Evolutionary conservation across 2,797 vertebrate species (phyloP).

Genomic region (Acridotheres tristis): DNA sequence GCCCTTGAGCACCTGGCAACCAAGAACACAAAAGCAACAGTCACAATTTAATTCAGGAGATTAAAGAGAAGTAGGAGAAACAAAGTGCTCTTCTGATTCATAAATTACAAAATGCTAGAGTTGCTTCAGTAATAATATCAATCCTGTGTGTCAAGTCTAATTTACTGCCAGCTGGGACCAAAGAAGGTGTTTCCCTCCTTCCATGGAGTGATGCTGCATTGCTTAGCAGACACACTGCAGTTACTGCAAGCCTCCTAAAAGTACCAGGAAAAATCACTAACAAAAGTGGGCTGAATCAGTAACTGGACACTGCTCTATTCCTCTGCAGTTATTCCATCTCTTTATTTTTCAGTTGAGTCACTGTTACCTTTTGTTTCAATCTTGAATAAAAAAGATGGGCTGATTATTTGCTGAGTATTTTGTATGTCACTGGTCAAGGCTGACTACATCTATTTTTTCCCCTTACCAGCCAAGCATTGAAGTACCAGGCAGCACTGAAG

Average conservation of each 20-base stretch:
- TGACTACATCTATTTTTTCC: not conserved
- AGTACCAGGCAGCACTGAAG: not conserved
- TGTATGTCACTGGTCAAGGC: not conserved
- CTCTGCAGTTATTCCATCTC: not conserved
- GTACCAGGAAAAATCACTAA: not conserved
- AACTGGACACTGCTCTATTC: not conserved
- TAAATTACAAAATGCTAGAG: constrained; percentile 39
- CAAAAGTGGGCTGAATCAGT: not conserved
- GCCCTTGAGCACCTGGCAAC: constrained; percentile 94
- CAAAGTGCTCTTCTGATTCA: constrained; percentile 6
- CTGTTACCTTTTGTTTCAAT: not conserved
- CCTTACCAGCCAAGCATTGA: not conserved
- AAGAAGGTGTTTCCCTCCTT: constrained; percentile 12
- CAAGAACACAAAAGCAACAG: not conserved
- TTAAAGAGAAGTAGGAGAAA: not conserved
- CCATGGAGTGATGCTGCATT: not conserved
- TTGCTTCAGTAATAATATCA: constrained; percentile 29
- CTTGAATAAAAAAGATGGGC: not conserved
- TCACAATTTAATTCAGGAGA: not conserved
- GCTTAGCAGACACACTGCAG: not conserved
- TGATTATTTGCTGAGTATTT: not conserved
- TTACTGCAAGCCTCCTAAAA: not conserved
- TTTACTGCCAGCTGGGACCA: constrained; percentile 43
- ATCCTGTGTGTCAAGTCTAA: not conserved
- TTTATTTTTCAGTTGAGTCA: not conserved